Evolutionary conservation across 2,113 vertebrate species (phyloP), one percentile per base, ranked within the genome.

Genomic region (Ailurus styani): DNA sequence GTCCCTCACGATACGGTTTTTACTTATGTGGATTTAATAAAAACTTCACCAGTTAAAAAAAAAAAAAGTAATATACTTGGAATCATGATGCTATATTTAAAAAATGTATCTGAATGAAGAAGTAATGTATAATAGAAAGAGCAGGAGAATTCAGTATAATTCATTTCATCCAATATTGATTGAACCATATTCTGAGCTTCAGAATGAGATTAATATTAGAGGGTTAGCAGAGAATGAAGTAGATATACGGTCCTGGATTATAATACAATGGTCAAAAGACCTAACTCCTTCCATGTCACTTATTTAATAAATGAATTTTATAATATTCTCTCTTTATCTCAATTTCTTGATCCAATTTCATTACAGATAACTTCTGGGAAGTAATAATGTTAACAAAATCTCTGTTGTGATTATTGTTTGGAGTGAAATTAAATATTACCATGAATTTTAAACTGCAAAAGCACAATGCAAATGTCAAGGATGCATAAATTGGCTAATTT

Each of bases 1-100:
- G 40, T 42, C 78, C 95, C 40, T 97, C 97, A 98, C 96, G 17
- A 97, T 95, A 95, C 82, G 95, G 97, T 98, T 98, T 98, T 98
- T 98, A 98, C 98, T 98, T 98, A 95, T 96, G 93, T 98, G 95
- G 91, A 97, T 98, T 98, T 98, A 97, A 97, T 98, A 98, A 98
- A 91, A 98, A 99, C 21, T 98, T 98, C 98, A 98, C 91, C 37
- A 96, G 98, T 72, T 96, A n/a, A n/a, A n/a, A n/a, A n/a, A n/a
- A n/a, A n/a, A n/a, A n/a, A n/a, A n/a, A n/a, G n/a, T n/a, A n/a
- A n/a, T n/a, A 54, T 68, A 31, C 10, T 52, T 68, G 18, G 14
- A 45, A 92, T 79, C 27, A 7, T 54, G 7, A 27, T 20, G 34
- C 0, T 72, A 4, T 4, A 50, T 55, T 45, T 27, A 8, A 60